A percentile compares a stretch with the other conserved stretches of the same genome.
These are phyloP conservation scores for Drosophila nigromelanica DNA, from an alignment of 1,140 invertebrate genomes.

Conservation along the genomic window DNA sequence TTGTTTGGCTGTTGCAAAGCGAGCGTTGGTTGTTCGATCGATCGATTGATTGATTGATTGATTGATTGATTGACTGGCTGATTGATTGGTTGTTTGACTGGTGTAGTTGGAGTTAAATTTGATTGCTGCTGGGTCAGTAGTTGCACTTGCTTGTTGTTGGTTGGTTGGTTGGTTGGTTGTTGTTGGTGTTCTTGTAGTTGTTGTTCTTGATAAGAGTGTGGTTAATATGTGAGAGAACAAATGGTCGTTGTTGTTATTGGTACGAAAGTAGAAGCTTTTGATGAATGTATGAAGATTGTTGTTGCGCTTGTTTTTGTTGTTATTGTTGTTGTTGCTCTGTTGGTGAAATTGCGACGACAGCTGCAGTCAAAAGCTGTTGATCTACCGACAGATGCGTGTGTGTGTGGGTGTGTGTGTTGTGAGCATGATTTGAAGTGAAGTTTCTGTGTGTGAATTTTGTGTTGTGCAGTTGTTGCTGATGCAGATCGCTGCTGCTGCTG, in stretches of 20 bases:
- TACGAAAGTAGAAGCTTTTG: slow-evolving; percentile 33
- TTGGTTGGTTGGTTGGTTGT: slow-evolving; percentile 37
- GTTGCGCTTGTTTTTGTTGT: slow-evolving; percentile 22
- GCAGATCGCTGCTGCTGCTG: slow-evolving; percentile 16
- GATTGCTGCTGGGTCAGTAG: slow-evolving; percentile 52
- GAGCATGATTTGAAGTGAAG: not conserved
- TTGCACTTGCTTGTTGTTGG: slow-evolving; percentile 37
- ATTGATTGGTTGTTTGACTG: slow-evolving; percentile 44
- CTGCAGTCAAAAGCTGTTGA: slow-evolving; percentile 19
- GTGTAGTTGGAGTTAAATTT: slow-evolving; percentile 53
- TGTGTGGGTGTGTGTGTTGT: slow-evolving; percentile 13
- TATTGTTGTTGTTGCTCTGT: slow-evolving; percentile 24
- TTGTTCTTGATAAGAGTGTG: slow-evolving; percentile 33
- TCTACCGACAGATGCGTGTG: slow-evolving; percentile 23
- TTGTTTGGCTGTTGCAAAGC: slow-evolving; percentile 43
- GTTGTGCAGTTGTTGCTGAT: slow-evolving; percentile 23
- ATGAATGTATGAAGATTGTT: slow-evolving; percentile 39
- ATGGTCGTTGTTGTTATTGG: slow-evolving; percentile 17
- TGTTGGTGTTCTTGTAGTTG: slow-evolving; percentile 24
- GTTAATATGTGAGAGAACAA: slow-evolving; percentile 32
- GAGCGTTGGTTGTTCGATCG: slow-evolving; percentile 46
- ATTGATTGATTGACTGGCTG: slow-evolving; percentile 41
- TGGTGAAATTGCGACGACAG: slow-evolving; percentile 33
- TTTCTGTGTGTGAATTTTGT: slow-evolving; percentile 7
- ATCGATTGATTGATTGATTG: slow-evolving; percentile 33